Conservation (phyloP, 2,113 vertebrate genomes). For the Ictidomys tridecemlineatus region DNA sequence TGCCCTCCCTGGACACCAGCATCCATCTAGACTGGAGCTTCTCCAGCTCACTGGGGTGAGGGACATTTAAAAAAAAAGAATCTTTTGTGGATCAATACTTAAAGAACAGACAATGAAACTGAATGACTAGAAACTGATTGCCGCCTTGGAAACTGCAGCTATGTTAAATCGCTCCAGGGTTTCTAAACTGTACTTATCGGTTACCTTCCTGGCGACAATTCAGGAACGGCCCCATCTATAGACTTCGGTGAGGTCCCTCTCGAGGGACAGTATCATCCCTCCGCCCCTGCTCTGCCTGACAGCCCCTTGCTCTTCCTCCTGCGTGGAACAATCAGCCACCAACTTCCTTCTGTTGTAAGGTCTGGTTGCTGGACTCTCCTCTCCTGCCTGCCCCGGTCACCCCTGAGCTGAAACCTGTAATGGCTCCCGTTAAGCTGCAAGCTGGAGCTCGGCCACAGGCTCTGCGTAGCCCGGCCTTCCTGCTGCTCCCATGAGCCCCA, state of each 20-base stretch:
- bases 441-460: not conserved
- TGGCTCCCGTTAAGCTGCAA: not conserved
- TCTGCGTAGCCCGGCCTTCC: too few relatives aligned
- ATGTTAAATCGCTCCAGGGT: fast-evolving
- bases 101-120: not conserved
- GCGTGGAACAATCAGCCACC: not conserved
- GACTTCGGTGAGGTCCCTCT: not conserved
- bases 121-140: not conserved
- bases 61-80: too few relatives aligned
- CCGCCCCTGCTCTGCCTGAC: not conserved
- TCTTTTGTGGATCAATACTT: not conserved
- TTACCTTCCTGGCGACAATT: not conserved
- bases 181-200: not conserved
- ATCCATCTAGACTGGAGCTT: not conserved
- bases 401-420: not conserved
- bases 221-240: fast-evolving
- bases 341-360: not conserved
- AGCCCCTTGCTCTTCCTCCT: not conserved
- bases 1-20: not conserved
- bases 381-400: not conserved
- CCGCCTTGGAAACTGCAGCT: not conserved
- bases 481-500: not conserved
- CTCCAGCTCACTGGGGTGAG: not conserved
- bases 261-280: not conserved
- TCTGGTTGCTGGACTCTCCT: not conserved